Base-by-base conservation (phyloP, 2,888 invertebrate species). In the Orthosia gothica region DNA sequence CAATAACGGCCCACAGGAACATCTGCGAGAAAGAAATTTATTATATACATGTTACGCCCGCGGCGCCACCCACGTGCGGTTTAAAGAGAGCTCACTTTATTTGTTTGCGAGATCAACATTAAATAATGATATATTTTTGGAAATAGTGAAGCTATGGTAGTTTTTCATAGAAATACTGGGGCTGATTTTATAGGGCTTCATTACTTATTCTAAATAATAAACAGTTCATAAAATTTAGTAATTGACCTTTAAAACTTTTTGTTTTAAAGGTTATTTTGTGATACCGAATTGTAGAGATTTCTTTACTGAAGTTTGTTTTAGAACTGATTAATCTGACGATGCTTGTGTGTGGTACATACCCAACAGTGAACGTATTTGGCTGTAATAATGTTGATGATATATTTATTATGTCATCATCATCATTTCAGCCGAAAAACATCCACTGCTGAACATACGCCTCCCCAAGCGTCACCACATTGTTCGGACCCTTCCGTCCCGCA, bases 11-110 rank as follows among this genome's bases (percentile, higher is more conserved):
- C 87, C 88, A 78, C 81, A 83, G 86, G 91, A 93, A 93, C 94
- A 95, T 94, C 94, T 95, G 95, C 90, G 92, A 85, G 87, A 85
- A 92, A 91, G 90, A 93, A 94, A 94, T 94, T 94, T 94, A 95
- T 94, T 93, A 92, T 63, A 85, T 74, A 76, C 70, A 69, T 66
- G 76, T 59, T 68, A 45, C 67, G 77, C 70, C 67, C 72, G 68
- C 75, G 83, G 79, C 76, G 40, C 62, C 69, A 57, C 84, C 74
- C 71, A 76, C 74, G 57, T 65, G 55, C 12, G 73, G 75, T 79
- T 68, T 59, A 67, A 80, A 72, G 26, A 59, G 57, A 72, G 23
- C 59, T 70, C 62, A 64, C 45, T 74, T 63, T 81, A 74, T 77
- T 81, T 81, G 64, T 81, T 64, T 57, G 69, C 40, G 5, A 16